phyloP scores from a whole-genome alignment of 1,140 invertebrate species.

The Melitaea cinxia region DNA sequence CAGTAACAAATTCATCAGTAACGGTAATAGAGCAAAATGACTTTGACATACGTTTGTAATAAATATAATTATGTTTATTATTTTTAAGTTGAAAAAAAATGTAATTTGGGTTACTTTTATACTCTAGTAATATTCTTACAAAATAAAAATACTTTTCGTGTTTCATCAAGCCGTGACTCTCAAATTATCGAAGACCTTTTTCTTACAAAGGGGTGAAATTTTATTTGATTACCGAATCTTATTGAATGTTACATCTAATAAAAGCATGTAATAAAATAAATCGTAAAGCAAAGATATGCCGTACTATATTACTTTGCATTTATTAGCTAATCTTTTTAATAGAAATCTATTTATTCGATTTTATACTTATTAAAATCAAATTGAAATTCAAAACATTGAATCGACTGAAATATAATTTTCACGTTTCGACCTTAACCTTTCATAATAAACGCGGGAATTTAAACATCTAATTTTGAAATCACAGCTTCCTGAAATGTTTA shows the following conservation, averaged over 20 bases:
- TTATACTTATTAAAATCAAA: too few relatives aligned
- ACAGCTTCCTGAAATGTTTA: not conserved
- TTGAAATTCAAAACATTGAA: too few relatives aligned
- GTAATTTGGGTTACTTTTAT: not conserved
- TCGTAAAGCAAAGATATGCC: not conserved
- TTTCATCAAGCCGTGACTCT: not conserved
- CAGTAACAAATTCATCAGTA: too few relatives aligned
- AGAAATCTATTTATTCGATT: too few relatives aligned
- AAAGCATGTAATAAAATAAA: not conserved
- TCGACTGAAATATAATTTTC: not conserved
- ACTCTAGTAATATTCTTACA: not conserved
- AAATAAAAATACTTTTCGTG: not conserved
- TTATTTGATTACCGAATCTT: too few relatives aligned
- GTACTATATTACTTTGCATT: too few relatives aligned
- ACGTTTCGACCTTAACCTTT: not conserved
- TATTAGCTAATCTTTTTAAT: too few relatives aligned
- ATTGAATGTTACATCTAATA: not conserved
- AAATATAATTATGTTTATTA: too few relatives aligned
- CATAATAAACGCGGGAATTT: not conserved
- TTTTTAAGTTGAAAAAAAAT: not conserved
- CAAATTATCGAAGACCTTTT: constrained; percentile 1
- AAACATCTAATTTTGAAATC: constrained; percentile 23
- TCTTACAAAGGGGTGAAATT: not conserved
- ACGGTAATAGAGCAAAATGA: too few relatives aligned
- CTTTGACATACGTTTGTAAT: too few relatives aligned